These are phyloP conservation scores for Ostrea denselamellosa DNA, from an alignment of 1,140 invertebrate genomes.

Conservation along the genomic window DNA sequence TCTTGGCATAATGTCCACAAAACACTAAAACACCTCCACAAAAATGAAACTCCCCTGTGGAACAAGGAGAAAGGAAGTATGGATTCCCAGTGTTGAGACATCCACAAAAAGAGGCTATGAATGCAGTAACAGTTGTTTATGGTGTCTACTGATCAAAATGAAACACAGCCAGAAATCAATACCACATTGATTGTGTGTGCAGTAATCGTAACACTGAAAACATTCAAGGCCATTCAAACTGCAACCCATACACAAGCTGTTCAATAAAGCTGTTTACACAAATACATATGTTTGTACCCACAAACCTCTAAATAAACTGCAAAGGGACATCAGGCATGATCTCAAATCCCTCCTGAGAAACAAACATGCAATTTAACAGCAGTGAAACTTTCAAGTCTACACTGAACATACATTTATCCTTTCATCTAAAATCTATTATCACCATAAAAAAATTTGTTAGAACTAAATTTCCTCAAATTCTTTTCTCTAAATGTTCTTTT, in stretches of 20 bases:
- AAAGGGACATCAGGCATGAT: conserved; percentile 5
- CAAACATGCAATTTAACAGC: conserved; percentile 11
- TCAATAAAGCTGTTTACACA: conserved; percentile 32
- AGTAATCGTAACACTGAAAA: conserved; percentile 21
- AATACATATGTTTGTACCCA: not conserved
- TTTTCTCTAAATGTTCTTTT: not conserved
- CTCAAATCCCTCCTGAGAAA: conserved; percentile 17
- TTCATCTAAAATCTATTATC: conserved; percentile 7
- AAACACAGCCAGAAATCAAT: conserved; percentile 30
- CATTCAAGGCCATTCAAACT: conserved; percentile 24
- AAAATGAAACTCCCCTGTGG: not conserved
- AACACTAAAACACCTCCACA: not conserved
- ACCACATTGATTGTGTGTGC: conserved; percentile 29
- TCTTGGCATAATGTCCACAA: not conserved
- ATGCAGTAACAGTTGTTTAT: conserved; percentile 15
- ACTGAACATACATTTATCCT: not conserved
- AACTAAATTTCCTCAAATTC: not conserved
- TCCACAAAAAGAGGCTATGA: not conserved
- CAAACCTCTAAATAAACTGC: not conserved
- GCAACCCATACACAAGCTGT: conserved; percentile 7
- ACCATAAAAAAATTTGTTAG: not conserved
- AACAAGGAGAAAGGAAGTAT: not conserved
- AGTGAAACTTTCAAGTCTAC: conserved; percentile 1
- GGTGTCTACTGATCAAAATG: conserved; percentile 3
- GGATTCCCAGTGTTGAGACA: not conserved